Base-by-base conservation (phyloP, 2,888 invertebrate genomes). In the Tetragonula carbonaria region DNA sequence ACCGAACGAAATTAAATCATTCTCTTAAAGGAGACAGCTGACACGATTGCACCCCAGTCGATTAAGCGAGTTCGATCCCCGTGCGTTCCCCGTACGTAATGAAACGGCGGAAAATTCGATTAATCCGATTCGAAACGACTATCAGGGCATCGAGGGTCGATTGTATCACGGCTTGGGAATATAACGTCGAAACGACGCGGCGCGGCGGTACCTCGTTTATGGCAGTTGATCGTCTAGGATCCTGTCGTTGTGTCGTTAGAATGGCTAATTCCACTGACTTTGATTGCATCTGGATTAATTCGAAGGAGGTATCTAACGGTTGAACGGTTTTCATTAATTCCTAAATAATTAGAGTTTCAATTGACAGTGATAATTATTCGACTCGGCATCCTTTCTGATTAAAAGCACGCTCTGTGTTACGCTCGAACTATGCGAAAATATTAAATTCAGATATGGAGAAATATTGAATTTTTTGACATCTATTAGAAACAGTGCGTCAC, bases 41-140 rank as follows among this genome's bases (percentile, higher is more conserved):
- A 38, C 51, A n/a, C 33, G 67, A 62, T 62, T 45, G 79, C 55
- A n/a, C 68, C 8, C 68, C 45, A 45, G 74, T 55, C 81, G 80
- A 79, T 82, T 82, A 73, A 79, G 45, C 38, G 45, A n/a, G 33
- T 38, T 57, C 80, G 74, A 55, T 68, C 62, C 23, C 8, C 59
- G 73, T 45, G 33, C 51, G 33, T 45, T 72, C 18, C 53, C 53
- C 38, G 38, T 16, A 33, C 14, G 33, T 55, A 67, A 68, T 62
- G 78, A 67, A 81, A 67, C 67, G 50, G 23, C 53, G 38, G 28
- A 51, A 68, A 68, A 68, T 75, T 74, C 74, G 74, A 78, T 78
- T 78, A 78, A 66, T 74, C 55, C 21, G 21, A 53, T 45, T 73
- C 66, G 66, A 74, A 33, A 59, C 74, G 55, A 66, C 51, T 16